A percentile compares a stretch with the other conserved stretches of the same genome.
phyloP scores from a whole-genome alignment of 1,140 invertebrate genomes.

The Elysia chlorotica region DNA sequence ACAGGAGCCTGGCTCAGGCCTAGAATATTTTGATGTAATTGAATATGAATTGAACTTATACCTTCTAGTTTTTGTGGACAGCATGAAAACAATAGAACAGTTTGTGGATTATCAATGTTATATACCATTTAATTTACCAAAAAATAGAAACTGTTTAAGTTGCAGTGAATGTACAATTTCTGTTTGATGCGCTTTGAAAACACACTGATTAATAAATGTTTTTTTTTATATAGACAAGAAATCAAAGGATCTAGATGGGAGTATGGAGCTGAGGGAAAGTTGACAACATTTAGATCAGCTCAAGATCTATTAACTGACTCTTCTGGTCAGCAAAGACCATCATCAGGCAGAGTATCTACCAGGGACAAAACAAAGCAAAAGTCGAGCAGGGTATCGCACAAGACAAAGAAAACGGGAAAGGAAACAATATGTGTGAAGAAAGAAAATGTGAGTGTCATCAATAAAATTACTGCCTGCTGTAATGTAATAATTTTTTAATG shows the following conservation, averaged over 20 bases:
- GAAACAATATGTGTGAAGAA: no score
- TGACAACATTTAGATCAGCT: not conserved
- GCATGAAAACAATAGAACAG: not conserved
- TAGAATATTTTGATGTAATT: not conserved
- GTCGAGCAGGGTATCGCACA: no score
- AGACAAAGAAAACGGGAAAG: no score
- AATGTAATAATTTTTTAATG: no score
- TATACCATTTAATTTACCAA: not conserved
- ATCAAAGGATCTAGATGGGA: conserved; percentile 3
- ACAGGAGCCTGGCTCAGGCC: not conserved
- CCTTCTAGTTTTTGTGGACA: not conserved
- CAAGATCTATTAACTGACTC: not conserved
- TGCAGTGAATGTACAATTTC: no score
- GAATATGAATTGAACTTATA: not conserved
- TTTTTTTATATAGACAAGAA: conserved; percentile 7
- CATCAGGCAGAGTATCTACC: no score
- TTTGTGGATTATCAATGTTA: not conserved
- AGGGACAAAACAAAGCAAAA: no score
- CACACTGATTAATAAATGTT: not conserved
- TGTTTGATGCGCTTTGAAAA: not conserved
- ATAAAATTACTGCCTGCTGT: no score
- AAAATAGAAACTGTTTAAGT: no score
- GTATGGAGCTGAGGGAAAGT: conserved; percentile 14
- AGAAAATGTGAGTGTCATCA: no score
- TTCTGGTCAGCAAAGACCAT: no score